Evolutionary conservation across 1,140 invertebrate genomes (phyloP).

Genomic region (Drosophila sucinea): DNA sequence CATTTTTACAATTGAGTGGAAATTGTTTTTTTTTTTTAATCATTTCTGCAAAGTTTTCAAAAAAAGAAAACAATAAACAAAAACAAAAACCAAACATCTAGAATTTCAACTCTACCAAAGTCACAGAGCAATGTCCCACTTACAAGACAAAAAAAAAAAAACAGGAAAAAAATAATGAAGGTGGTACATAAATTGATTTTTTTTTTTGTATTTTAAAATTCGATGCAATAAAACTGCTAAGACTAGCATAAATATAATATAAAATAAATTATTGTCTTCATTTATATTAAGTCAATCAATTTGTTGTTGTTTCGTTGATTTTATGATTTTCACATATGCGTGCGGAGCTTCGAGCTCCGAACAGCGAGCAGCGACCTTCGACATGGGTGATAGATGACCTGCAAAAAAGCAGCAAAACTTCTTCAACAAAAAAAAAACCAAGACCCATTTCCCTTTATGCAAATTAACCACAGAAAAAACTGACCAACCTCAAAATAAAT

Average conservation of each 20-base stretch:
- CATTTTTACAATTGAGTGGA: slow-evolving; percentile 31
- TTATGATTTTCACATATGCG: slow-evolving; percentile 23
- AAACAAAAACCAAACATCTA: slow-evolving; percentile 25
- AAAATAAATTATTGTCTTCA: slow-evolving; percentile 36
- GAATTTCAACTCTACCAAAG: slow-evolving; percentile 40
- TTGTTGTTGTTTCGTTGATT: slow-evolving; percentile 41
- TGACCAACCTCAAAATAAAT: slow-evolving; percentile 64
- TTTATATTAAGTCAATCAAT: slow-evolving; percentile 54
- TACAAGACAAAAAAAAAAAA: slow-evolving; percentile 16
- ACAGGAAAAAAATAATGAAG: slow-evolving; percentile 6
- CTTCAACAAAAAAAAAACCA: background rate
- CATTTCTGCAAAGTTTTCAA: slow-evolving; percentile 6
- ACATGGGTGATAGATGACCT: slow-evolving; percentile 36
- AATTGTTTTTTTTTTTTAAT: slow-evolving; percentile 7
- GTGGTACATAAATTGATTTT: slow-evolving; percentile 32
- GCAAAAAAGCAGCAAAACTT: slow-evolving; percentile 4
- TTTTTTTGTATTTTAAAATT: slow-evolving; percentile 52
- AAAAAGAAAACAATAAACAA: background rate
- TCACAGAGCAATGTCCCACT: slow-evolving; percentile 58
- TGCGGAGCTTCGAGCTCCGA: slow-evolving; percentile 56
- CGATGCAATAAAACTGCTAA: slow-evolving; percentile 63
- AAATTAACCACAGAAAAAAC: slow-evolving; percentile 35
- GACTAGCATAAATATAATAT: slow-evolving; percentile 42
- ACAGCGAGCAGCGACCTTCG: slow-evolving; percentile 52
- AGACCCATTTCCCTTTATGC: slow-evolving; percentile 10